phyloP scores from a whole-genome alignment of 2,113 vertebrate genomes.

The Prionailurus viverrinus region DNA sequence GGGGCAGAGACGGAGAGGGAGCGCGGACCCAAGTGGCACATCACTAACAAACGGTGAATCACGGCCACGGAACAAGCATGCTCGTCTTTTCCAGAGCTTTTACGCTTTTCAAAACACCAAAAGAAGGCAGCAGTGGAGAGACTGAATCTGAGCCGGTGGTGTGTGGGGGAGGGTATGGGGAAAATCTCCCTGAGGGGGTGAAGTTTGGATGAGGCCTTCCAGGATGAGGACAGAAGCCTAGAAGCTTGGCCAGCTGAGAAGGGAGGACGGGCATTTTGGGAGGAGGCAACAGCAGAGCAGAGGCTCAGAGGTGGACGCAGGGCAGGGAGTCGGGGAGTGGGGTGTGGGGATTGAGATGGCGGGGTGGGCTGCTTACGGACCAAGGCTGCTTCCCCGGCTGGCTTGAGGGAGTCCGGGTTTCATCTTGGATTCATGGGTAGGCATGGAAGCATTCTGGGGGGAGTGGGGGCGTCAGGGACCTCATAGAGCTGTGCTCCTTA shows the following conservation, averaged over 20 bases:
- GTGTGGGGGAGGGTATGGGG: background rate
- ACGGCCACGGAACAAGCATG: rapidly evolving
- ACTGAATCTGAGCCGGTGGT: background rate
- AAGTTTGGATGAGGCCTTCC: background rate
- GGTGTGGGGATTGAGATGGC: background rate
- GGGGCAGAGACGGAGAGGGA: background rate
- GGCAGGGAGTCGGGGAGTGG: background rate
- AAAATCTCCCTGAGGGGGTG: too few species aligned
- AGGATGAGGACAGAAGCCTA: background rate
- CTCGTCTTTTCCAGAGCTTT: background rate
- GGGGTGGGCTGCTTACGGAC: background rate
- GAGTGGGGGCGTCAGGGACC: background rate
- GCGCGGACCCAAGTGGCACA: background rate
- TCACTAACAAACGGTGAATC: background rate
- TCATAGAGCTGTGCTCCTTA: background rate
- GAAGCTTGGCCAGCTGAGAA: background rate
- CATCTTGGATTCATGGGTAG: background rate
- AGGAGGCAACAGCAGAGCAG: background rate
- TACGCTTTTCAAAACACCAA: background rate
- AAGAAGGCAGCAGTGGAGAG: background rate
- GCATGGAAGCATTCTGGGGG: background rate
- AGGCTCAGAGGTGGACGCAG: background rate
- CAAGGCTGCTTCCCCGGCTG: background rate
- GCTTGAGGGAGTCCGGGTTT: background rate
- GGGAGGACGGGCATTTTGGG: background rate